Base-by-base conservation (phyloP, 2,113 vertebrate species). In the Pygoscelis antarcticus region DNA sequence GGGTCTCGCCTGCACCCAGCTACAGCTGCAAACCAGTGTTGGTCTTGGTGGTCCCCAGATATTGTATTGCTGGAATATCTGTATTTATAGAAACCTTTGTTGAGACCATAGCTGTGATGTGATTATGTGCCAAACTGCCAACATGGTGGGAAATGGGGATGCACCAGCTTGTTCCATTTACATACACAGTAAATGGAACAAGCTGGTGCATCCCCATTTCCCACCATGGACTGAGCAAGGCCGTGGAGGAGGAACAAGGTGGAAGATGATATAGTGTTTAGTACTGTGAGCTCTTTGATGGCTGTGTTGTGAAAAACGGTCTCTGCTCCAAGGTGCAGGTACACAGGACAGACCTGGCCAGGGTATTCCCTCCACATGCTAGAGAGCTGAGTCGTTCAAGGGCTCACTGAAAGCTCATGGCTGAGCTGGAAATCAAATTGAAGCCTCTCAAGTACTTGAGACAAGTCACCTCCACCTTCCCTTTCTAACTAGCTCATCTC, bases 401-500 rank as follows among this genome's bases (percentile, higher is more conserved):
- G 16, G 18, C 65, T 54, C 36, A 3, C 47, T 68, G 52, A 68
- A 66, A 76, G 7, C 58, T 69, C 16, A 2, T 62, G 42, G 46
- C 46, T 5, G 9, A 70, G 25, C 16, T 74, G 30, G 51, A 82
- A 87, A 65, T 74, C 0, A 1, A 44, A 74, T 4, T 6, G 23
- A 77, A 89, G 32, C 29, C 40, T 64, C 34, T 76, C 49, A 52
- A n/a, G 44, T 32, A 34, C 44, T 85, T 21, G 16, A 58, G 62
- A 62, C 7, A 17, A 46, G 6, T 60, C 0, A 0, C 2, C 3
- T 82, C 36, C 52, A 55, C 65, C 38, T 84, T 90, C 20, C 29
- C 46, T 55, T 77, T 60, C 26, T 46, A 22, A 47, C 12, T 32
- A 36, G 58, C n/a, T 87, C 23, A n/a, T 42, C 76, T 75, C 36